These are phyloP conservation scores for Cheilosia vernalis DNA, from an alignment of 2,888 invertebrate genomes.

Conservation along the genomic window DNA sequence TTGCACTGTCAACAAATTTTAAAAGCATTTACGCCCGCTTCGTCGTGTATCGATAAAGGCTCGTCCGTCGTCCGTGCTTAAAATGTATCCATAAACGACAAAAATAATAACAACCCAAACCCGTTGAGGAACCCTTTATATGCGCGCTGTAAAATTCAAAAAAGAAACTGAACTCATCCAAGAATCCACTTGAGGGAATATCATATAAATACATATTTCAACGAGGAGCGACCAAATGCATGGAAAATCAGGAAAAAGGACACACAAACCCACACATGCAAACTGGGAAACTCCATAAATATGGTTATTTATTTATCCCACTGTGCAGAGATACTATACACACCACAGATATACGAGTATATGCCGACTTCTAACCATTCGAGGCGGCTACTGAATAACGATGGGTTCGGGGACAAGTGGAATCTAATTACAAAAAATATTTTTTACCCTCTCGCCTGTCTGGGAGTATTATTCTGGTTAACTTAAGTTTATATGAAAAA, in stretches of 20 bases:
- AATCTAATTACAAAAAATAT: conserved; percentile 14
- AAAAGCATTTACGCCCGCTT: not conserved
- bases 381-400: conserved; percentile 9
- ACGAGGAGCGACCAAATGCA: conserved; percentile 1
- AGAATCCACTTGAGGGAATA: conserved; percentile 19
- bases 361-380: not conserved
- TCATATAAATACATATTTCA: conserved; percentile 16
- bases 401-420: conserved; percentile 7
- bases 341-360: not conserved
- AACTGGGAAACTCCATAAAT: conserved; percentile 15
- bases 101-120: conserved; percentile 7
- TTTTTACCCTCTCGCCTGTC: not conserved
- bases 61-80: not conserved
- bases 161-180: not conserved
- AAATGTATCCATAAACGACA: conserved; percentile 1
- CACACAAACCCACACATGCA: not conserved
- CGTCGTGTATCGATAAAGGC: too few relatives aligned
- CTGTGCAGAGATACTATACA: not conserved
- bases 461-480: not conserved
- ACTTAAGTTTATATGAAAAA: not conserved
- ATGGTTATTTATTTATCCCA: conserved; percentile 34
- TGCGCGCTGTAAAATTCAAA: conserved; percentile 4
- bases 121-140: conserved; percentile 9
- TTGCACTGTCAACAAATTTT: not conserved
- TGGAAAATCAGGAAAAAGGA: conserved; percentile 27